These are phyloP conservation scores for Lordiphosa clarofinis DNA, from an alignment of 1,140 invertebrate species.

Conservation along the genomic window DNA sequence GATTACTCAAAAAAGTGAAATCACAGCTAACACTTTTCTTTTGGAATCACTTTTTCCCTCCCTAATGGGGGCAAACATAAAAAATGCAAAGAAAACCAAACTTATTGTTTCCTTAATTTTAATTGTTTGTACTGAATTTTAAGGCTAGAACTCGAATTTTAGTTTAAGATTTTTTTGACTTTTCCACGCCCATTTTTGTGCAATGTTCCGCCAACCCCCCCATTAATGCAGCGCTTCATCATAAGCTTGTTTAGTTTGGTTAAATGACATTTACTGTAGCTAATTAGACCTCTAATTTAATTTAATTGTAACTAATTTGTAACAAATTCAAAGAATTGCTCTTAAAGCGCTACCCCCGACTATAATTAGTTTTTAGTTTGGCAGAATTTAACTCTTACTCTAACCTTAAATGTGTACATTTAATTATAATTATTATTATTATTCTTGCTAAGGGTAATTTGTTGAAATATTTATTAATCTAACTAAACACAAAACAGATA, in stretches of 20 bases:
- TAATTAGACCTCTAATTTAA: constrained; percentile 42
- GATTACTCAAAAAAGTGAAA: too few relatives aligned
- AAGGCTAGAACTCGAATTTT: constrained; percentile 64
- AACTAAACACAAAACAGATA: not conserved
- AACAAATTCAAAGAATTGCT: constrained; percentile 69
- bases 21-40: too few relatives aligned
- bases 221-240: too few relatives aligned
- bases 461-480: constrained; percentile 68
- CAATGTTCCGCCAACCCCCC: constrained; percentile 31
- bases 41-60: too few relatives aligned
- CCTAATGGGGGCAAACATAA: too few relatives aligned
- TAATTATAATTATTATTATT: constrained; percentile 45
- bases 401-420: constrained; percentile 26
- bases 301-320: constrained; percentile 46
- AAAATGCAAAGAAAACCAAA: too few relatives aligned
- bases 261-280: constrained; percentile 40
- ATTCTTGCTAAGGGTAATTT: constrained; percentile 62
- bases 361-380: constrained; percentile 64
- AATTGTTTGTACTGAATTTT: constrained; percentile 7
- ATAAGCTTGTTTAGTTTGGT: constrained; percentile 9
- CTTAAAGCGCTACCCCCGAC: constrained; percentile 41
- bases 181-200: constrained; percentile 26
- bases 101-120: not conserved
- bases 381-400: constrained; percentile 56
- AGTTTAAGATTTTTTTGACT: constrained; percentile 29